Evolutionary conservation across 1,140 invertebrate genomes (phyloP), one percentile per base, ranked within the genome.

Genomic region (Heliconius eleuchia): DNA sequence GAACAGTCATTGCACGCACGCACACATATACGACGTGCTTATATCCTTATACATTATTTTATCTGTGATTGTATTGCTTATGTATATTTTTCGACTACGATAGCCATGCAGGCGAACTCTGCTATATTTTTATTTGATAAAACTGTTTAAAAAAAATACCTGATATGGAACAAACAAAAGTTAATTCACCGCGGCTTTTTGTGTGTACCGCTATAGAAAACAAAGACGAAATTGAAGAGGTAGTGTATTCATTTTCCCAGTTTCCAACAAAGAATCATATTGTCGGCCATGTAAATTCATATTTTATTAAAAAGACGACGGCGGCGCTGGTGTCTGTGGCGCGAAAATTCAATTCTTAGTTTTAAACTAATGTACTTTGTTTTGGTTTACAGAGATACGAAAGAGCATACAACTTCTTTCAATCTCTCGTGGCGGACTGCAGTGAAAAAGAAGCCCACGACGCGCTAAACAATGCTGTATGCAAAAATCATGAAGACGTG

Each of bases 391-490:
- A 99, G 98, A 98, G 98, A 96, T 97, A 98, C 86, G 98, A 99
- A 91, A 96, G 97, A 89, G 97, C 97, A 85, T 98, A 97, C 92
- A 94, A 94, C 80, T 96, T 95, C 85, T 95, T 99, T 75, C 97
- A 97, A 91, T 96, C 95, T 84, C 93, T 99, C 81, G 96, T 97
- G 39, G 95, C 96, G 77, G 98, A 97, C 77, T 95, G 98, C 79
- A 98, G 97, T 78, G 98, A 99, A 90, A 98, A 99, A 91, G 98
- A 99, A 95, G 96, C 97, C 80, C 98, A 99, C 89, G 98, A 99
- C 94, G 97, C 97, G 16, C 95, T 99, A 16, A 98, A 97, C 89
- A 98, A 97, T 94, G 96, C 97, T 52, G 97, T 98, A 72, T 97
- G 97, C 87, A 98, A 99, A 87, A 97, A 96, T 83, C 97, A 98